phyloP scores from a whole-genome alignment of 2,113 vertebrate genomes.

The Corynorhinus townsendii region DNA sequence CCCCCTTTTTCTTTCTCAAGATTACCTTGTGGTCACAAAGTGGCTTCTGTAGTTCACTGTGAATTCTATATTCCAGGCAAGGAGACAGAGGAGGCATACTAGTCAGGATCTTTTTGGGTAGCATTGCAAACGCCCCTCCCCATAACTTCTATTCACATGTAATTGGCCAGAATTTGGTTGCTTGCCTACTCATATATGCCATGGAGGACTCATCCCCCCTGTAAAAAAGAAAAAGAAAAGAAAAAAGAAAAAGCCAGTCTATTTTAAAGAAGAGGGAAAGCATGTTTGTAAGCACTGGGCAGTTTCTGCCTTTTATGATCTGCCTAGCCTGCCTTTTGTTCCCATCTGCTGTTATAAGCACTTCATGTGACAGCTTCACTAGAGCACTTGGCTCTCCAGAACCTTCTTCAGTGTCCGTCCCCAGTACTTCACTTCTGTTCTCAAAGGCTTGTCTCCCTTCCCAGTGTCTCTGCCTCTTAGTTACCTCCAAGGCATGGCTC shows the following conservation, averaged over 20 bases:
- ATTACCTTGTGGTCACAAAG: not conserved
- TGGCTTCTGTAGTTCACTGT: not conserved
- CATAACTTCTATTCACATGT: not conserved
- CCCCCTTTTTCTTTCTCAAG: not conserved
- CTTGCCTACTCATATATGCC: not conserved
- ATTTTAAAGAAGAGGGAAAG: not conserved
- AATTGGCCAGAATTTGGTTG: not conserved
- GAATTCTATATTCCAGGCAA: not conserved
- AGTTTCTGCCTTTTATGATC: not conserved
- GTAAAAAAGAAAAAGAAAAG: not conserved
- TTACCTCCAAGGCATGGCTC: not conserved
- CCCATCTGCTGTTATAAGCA: not conserved
- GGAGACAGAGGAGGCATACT: not conserved
- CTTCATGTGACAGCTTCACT: not conserved
- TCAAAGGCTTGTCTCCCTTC: not conserved
- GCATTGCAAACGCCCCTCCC: not conserved
- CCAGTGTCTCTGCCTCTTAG: not conserved
- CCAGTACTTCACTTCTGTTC: rapidly evolving
- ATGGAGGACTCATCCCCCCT: not conserved
- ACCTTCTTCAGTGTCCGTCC: rapidly evolving
- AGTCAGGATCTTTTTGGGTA: not conserved
- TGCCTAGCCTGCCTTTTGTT: not conserved
- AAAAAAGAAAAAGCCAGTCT: not conserved
- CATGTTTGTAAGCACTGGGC: not conserved
- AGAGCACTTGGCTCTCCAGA: not conserved